Base-by-base conservation (phyloP, 2,797 vertebrate species). In the Hypotaenidia philippensis region DNA sequence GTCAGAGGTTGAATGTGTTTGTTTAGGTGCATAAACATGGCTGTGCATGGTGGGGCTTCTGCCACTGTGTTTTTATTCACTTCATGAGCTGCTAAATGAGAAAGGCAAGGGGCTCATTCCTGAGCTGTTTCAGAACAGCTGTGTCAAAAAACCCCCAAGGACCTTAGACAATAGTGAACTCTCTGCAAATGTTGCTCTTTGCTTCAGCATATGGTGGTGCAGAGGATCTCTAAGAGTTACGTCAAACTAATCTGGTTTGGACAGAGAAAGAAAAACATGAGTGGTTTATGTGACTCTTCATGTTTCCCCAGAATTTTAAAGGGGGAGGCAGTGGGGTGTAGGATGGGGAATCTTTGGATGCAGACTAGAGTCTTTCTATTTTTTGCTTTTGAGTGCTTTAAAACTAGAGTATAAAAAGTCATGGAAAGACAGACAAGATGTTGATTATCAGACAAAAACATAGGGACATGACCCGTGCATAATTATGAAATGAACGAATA, bases 1-100 rank as follows among this genome's bases (percentile, higher is more conserved):
- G 85, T 93, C 93, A 94, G 76, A 83, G 91, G 87, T 83, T 95
- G 84, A 71, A 72, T 82, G 44, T 94, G 81, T 95, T 95, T 95
- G 89, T 84, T 94, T 93, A 96, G 93, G 94, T 94, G 93, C 68
- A 77, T 83, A 94, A 95, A 95, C 75, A 65, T 12, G 75, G 49
- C 66, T 84, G 56, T 47, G 53, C 50, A 13, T 55, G 70, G 49
- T 74, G 34, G 60, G 68, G 27, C 84, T 95, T 89, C 81, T 11
- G 20, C 80, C 77, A n/a, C 52, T 31, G 44, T 80, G 85, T 92
- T 93, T 90, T 93, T 64, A 60, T 83, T 95, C 47, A 72, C 44
- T 87, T 89, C 40, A 29, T 23, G 88, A 87, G 49, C 70, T 93
- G 74, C 56, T 95, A 91, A 95, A 84, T 70, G 59, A 50, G 87